Percentiles rank a stretch among this genome's conserved stretches.
Evolutionary conservation across 2,888 invertebrate species (phyloP).

Genomic region (Conops quadrifasciatus): DNA sequence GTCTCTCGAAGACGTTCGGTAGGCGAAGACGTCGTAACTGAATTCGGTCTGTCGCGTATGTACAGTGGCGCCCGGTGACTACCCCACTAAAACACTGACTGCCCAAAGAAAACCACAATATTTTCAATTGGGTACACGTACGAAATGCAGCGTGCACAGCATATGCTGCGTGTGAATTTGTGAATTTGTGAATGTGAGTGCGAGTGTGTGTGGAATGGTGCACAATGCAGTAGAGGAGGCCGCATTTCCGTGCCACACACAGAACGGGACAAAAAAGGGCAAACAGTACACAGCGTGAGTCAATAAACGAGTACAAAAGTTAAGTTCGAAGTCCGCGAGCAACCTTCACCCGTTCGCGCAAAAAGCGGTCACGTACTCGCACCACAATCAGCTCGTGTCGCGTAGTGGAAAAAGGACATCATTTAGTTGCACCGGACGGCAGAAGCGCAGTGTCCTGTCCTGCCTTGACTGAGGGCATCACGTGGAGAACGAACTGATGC

Average conservation of each 20-base stretch:
- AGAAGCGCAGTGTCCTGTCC: background rate
- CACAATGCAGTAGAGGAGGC: background rate
- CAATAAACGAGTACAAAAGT: background rate
- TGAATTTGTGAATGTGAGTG: background rate
- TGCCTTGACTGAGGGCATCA: conserved; percentile 5
- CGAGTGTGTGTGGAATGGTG: background rate
- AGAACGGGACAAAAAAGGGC: background rate
- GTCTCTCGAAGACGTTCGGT: conserved; percentile 37
- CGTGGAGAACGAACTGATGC: background rate
- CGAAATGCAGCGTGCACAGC: background rate
- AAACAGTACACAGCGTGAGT: background rate
- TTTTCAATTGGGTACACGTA: background rate
- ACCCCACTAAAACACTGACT: background rate
- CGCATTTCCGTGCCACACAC: too few relatives aligned
- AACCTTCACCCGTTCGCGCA: background rate
- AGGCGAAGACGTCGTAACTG: conserved; percentile 29
- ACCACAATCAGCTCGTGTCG: background rate
- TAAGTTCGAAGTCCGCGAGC: background rate
- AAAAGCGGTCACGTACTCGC: background rate
- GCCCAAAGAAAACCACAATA: too few relatives aligned
- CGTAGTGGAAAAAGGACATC: background rate
- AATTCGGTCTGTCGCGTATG: conserved; percentile 12
- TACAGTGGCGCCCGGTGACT: background rate
- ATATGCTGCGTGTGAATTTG: conserved; percentile 2
- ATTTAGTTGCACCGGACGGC: background rate